These are phyloP conservation scores for Marmota monax DNA, from an alignment of 2,113 vertebrate genomes.

Conservation along the genomic window DNA sequence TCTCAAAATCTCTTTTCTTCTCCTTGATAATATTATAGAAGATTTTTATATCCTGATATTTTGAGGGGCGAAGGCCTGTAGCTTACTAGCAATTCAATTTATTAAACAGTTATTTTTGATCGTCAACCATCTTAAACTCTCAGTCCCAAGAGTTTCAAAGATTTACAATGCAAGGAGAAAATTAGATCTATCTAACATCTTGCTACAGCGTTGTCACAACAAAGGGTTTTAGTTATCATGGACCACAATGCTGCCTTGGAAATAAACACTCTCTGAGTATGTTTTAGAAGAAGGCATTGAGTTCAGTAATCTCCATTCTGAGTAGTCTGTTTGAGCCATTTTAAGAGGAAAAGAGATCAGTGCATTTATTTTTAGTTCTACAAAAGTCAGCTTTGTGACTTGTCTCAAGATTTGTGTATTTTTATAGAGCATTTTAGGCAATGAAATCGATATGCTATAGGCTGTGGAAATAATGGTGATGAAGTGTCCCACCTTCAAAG, in stretches of 20 bases:
- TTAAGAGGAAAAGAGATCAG: conserved; percentile 35
- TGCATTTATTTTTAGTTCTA: conserved; percentile 46
- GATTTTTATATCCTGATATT: conserved; percentile 64
- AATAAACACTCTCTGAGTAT: conserved; percentile 30
- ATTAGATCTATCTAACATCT: conserved; percentile 35
- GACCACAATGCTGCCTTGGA: conserved; percentile 26
- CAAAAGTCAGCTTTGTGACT: conserved; percentile 63
- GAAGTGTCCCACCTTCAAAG: background rate
- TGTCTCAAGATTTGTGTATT: conserved; percentile 31
- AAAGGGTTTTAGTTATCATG: conserved; percentile 15
- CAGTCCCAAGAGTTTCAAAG: conserved; percentile 20
- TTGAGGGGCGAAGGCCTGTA: background rate
- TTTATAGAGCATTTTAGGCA: conserved; percentile 8
- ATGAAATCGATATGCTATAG: background rate
- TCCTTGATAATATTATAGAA: conserved; percentile 57
- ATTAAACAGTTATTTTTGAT: conserved; percentile 36
- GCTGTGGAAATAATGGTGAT: background rate
- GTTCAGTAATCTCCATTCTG: background rate
- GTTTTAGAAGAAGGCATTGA: conserved; percentile 8
- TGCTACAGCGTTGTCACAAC: background rate
- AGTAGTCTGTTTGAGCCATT: conserved; percentile 48
- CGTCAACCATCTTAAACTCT: background rate
- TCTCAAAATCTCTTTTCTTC: conserved; percentile 44
- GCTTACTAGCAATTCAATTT: conserved; percentile 38
- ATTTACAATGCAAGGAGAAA: conserved; percentile 53